Conservation (phyloP, 2,888 invertebrate species). For the Acleris cristana region DNA sequence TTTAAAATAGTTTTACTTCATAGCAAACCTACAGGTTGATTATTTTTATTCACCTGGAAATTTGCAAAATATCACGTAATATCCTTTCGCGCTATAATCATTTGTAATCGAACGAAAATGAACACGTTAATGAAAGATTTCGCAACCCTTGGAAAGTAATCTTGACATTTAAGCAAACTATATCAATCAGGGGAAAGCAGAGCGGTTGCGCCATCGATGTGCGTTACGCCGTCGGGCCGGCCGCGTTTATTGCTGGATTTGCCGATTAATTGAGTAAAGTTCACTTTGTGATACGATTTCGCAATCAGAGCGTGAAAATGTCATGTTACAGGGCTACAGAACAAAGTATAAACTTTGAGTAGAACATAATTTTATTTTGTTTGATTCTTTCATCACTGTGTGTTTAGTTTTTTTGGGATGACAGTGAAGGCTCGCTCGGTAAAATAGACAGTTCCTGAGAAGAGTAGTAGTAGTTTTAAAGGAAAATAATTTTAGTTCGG, state of each 20-base stretch:
- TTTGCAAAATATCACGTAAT: not conserved
- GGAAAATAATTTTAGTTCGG: too few species aligned
- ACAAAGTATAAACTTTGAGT: not conserved
- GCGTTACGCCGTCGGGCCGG: not conserved
- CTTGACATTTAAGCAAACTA: conserved; percentile 23
- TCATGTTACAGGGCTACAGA: not conserved
- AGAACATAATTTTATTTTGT: too few species aligned
- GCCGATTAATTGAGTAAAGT: conserved; percentile 5
- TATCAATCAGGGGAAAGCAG: conserved; percentile 23
- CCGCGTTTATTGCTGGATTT: conserved; percentile 7
- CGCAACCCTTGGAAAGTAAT: conserved; percentile 17
- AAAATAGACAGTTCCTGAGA: too few species aligned
- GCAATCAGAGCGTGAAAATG: conserved; percentile 5
- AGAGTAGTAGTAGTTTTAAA: too few species aligned
- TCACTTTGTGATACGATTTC: conserved; percentile 1
- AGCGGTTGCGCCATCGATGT: conserved; percentile 11
- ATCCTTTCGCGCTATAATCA: not conserved
- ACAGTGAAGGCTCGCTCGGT: too few species aligned
- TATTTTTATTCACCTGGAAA: not conserved
- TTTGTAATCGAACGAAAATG: conserved; percentile 1
- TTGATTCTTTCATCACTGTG: too few species aligned
- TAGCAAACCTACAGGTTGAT: not conserved
- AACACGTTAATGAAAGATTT: conserved; percentile 10
- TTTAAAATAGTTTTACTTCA: too few species aligned
- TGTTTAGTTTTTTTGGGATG: too few species aligned